These are phyloP conservation scores for Theristicus caerulescens DNA, from an alignment of 2,113 vertebrate species.

Conservation along the genomic window DNA sequence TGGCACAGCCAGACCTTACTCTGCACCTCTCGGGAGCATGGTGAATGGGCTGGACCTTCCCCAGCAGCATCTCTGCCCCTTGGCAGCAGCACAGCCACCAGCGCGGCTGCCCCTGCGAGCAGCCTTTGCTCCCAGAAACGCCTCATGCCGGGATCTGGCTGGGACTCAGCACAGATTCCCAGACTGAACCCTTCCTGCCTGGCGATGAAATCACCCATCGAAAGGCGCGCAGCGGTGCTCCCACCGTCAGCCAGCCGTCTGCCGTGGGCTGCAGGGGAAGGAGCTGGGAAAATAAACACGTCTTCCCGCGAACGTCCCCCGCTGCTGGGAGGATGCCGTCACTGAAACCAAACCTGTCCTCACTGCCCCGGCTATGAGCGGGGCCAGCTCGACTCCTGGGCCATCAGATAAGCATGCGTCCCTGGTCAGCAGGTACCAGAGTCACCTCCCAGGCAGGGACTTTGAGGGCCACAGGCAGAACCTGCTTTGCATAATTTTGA, in stretches of 20 bases:
- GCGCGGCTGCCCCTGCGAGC: accelerated
- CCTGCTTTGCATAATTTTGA: background rate
- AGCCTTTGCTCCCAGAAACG: background rate
- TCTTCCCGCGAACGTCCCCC: background rate
- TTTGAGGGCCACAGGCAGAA: background rate
- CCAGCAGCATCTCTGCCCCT: background rate
- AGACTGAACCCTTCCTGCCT: background rate
- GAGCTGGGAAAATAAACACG: background rate
- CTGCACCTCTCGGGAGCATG: background rate
- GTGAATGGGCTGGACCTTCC: background rate
- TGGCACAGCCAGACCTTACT: background rate
- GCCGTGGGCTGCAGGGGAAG: background rate
- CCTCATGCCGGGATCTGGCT: background rate
- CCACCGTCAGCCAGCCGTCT: background rate
- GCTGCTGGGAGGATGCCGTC: background rate
- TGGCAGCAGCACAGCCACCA: background rate
- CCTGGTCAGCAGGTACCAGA: background rate
- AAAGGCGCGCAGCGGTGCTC: background rate
- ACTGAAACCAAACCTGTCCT: background rate
- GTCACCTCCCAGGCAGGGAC: background rate
- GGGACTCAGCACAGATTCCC: background rate
- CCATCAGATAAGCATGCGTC: background rate
- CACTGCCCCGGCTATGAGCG: accelerated
- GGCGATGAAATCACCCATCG: background rate
- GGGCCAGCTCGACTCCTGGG: background rate